Conservation (phyloP, 2,113 vertebrate genomes). For the Pluvialis apricaria region DNA sequence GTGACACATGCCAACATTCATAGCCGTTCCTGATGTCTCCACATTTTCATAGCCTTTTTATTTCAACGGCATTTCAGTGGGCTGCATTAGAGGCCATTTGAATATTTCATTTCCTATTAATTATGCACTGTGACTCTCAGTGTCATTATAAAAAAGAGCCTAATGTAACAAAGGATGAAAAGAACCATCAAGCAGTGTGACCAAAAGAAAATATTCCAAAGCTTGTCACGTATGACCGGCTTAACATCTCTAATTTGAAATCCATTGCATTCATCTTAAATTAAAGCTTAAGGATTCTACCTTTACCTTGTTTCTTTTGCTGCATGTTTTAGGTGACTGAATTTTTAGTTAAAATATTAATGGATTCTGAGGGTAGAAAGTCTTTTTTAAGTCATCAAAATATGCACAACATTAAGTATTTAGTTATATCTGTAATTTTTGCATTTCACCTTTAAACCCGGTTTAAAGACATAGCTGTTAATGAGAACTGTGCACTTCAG, state of each 20-base stretch:
- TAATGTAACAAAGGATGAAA: conserved; percentile 99
- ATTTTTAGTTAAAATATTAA: conserved; percentile 87
- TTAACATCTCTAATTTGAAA: conserved; percentile 94
- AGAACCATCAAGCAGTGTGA: conserved; percentile 89
- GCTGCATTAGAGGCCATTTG: conserved; percentile 99
- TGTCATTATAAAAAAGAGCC: conserved; percentile 99
- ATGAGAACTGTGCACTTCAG: conserved; percentile 81
- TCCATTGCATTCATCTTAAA: conserved; percentile 90
- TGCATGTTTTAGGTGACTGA: conserved; percentile 81
- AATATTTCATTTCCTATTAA: conserved; percentile 99
- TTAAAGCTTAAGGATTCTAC: conserved; percentile 92
- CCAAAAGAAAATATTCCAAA: conserved; percentile 93
- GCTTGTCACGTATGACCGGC: conserved; percentile 93
- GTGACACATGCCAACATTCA: conserved; percentile 93
- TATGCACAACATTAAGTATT: conserved; percentile 83
- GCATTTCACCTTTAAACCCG: conserved; percentile 81
- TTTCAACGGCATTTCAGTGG: conserved; percentile 93
- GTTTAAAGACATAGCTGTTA: conserved; percentile 79
- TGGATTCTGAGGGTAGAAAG: conserved; percentile 78
- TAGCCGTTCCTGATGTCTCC: conserved; percentile 84
- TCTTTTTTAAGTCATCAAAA: conserved; percentile 80
- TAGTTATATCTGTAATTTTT: conserved; percentile 81
- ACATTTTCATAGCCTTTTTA: conserved; percentile 84
- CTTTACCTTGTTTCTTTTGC: conserved; percentile 85
- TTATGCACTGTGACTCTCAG: conserved; percentile 99